Conservation (phyloP, 2,888 invertebrate genomes). For the Harmothoe impar region DNA sequence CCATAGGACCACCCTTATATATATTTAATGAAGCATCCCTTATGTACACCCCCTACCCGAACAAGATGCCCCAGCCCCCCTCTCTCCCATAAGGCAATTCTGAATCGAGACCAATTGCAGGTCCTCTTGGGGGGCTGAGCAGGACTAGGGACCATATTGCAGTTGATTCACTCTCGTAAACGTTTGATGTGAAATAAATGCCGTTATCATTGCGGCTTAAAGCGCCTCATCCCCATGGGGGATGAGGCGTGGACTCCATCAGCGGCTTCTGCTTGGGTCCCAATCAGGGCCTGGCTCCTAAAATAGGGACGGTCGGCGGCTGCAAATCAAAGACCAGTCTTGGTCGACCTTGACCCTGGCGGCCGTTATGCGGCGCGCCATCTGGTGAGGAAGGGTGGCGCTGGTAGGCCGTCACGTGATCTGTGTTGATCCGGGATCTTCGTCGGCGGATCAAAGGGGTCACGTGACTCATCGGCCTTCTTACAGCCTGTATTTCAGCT, state of each 20-base stretch:
- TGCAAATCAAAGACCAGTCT: neutral
- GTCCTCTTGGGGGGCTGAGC: neutral
- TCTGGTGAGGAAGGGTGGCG: neutral
- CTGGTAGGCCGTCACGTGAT: neutral
- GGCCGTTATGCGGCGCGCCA: neutral
- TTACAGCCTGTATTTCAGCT: neutral
- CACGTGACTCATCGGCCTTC: neutral
- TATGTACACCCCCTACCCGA: no score
- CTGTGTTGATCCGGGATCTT: slow-evolving; percentile 21
- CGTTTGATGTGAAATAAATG: slow-evolving; percentile 10
- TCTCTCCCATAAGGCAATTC: no score
- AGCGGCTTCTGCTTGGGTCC: neutral
- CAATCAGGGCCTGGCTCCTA: neutral
- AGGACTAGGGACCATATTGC: neutral
- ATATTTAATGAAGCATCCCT: no score
- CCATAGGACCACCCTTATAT: neutral
- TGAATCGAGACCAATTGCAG: neutral
- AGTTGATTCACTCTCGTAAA: neutral
- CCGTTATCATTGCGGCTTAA: neutral
- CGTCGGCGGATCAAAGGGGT: neutral
- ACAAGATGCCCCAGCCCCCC: no score
- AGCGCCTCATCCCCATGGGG: neutral
- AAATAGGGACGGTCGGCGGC: neutral
- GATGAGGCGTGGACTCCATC: neutral
- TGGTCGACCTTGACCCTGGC: neutral